Base-by-base conservation (phyloP, 2,797 vertebrate genomes). In the Denticeps clupeoides region DNA sequence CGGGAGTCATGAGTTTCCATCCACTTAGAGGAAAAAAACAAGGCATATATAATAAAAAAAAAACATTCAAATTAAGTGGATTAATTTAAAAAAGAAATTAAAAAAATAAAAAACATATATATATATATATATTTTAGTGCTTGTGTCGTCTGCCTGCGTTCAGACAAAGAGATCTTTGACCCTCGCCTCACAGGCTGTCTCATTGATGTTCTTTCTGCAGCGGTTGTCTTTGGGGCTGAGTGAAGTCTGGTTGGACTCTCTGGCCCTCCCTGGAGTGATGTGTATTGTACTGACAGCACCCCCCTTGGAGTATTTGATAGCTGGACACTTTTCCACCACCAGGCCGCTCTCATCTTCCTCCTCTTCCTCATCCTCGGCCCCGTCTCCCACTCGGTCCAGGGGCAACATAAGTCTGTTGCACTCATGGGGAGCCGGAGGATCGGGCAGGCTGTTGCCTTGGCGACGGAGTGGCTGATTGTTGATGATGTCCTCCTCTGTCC, bases 181-280 rank as follows among this genome's bases (percentile, higher is more conserved):
- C 77, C 60, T 68, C n/a, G n/a, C n/a, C n/a, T n/a, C n/a, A n/a
- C n/a, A n/a, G n/a, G n/a, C n/a, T n/a, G n/a, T n/a, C 62, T 83
- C 76, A 49, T 70, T 78, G 52, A 72, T 67, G 43, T 86, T 79
- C 32, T 88, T 88, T 83, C 92, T 87, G 38, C 81, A 84, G 9
- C 88, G 84, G 83, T 97, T 96, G 82, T 96, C 91, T 74, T 91
- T 88, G 69, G 87, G 87, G 77, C 82, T 82, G 71, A 75, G 81
- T 0, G 68, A 68, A 31, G 84, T 89, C 86, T n/a, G n/a, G n/a
- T n/a, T n/a, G n/a, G n/a, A n/a, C n/a, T n/a, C n/a, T n/a, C 23
- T 23, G 23, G 2, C 23, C 6, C 23, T 6, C 23, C 23, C 7
- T 5, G 23, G 23, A 5, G 75, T 70, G 53, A 74, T 77, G 61